A percentile compares a stretch with the other conserved stretches of the same genome.
Conservation (phyloP, 1,140 invertebrate genomes). For the Mercenaria mercenaria region DNA sequence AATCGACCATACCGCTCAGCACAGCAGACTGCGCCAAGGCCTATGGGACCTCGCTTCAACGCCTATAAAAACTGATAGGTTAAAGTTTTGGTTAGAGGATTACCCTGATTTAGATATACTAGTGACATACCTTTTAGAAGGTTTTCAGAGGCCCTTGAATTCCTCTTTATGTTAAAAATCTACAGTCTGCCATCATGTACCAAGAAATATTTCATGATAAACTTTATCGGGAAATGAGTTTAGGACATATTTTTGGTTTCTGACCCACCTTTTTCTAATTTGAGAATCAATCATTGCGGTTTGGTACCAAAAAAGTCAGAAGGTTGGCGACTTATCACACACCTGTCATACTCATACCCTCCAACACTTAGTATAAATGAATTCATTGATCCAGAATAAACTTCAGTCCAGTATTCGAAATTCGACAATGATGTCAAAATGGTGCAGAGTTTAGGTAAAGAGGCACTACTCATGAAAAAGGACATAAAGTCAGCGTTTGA, state of each 20-base stretch:
- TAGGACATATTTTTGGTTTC: background rate
- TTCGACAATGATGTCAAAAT: too few relatives aligned
- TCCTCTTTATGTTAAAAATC: too few relatives aligned
- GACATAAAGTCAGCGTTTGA: too few relatives aligned
- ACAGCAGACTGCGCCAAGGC: background rate
- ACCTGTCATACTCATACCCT: too few relatives aligned
- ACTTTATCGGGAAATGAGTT: background rate
- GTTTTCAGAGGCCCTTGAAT: background rate
- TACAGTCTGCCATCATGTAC: too few relatives aligned
- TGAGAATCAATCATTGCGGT: background rate
- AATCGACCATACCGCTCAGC: background rate
- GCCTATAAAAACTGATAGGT: background rate
- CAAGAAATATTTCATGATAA: background rate
- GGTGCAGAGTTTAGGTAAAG: too few relatives aligned
- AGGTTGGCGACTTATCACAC: too few relatives aligned
- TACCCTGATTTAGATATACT: background rate
- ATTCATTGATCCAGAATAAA: too few relatives aligned
- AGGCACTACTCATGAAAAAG: too few relatives aligned
- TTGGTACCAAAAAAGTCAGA: background rate
- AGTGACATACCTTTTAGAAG: background rate
- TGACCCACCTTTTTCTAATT: background rate
- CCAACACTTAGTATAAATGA: too few relatives aligned
- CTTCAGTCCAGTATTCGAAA: too few relatives aligned
- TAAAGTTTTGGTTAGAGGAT: background rate
- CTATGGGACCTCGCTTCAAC: conserved; percentile 1